Percentiles rank a stretch among this genome's conserved stretches.
Conservation (phyloP, 2,797 vertebrate genomes). For the Crenichthys baileyi region DNA sequence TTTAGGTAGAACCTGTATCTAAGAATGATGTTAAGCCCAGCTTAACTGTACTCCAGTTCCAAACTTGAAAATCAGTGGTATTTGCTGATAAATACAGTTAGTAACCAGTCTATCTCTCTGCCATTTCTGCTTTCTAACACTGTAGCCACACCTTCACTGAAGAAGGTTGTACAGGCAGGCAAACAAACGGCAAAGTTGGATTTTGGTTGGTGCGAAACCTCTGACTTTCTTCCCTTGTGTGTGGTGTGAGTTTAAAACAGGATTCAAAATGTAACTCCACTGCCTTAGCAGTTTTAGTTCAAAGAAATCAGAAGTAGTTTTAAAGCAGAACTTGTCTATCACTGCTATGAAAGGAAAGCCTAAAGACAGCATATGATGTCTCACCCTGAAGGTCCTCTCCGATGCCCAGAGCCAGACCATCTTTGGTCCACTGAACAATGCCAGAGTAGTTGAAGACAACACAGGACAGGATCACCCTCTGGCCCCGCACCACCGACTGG, state of each 20-base stretch:
- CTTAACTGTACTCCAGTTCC: too few relatives aligned
- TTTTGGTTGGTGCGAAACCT: too few relatives aligned
- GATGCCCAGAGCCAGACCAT: constrained; percentile 93
- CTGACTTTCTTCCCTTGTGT: too few relatives aligned
- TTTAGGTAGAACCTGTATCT: neutral
- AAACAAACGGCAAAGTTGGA: too few relatives aligned
- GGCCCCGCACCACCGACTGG: constrained; percentile 93
- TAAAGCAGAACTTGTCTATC: constrained; percentile 19
- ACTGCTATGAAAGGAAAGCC: constrained; percentile 24
- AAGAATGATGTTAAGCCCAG: neutral
- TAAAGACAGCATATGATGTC: constrained; percentile 46
- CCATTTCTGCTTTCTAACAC: neutral
- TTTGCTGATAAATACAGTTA: neutral
- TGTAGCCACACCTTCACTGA: neutral
- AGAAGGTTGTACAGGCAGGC: neutral
- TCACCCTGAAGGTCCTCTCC: constrained; percentile 92
- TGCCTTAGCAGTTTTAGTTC: constrained; percentile 36
- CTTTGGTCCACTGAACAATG: constrained; percentile 98
- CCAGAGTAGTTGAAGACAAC: constrained; percentile 96
- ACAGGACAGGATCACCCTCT: constrained; percentile 89
- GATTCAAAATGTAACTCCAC: neutral
- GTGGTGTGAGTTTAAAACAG: neutral
- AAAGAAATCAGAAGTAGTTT: constrained; percentile 47
- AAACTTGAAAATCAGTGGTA: neutral
- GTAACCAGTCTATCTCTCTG: neutral